These are phyloP conservation scores for Pavo muticus DNA, from an alignment of 2,113 vertebrate genomes.

Conservation along the genomic window DNA sequence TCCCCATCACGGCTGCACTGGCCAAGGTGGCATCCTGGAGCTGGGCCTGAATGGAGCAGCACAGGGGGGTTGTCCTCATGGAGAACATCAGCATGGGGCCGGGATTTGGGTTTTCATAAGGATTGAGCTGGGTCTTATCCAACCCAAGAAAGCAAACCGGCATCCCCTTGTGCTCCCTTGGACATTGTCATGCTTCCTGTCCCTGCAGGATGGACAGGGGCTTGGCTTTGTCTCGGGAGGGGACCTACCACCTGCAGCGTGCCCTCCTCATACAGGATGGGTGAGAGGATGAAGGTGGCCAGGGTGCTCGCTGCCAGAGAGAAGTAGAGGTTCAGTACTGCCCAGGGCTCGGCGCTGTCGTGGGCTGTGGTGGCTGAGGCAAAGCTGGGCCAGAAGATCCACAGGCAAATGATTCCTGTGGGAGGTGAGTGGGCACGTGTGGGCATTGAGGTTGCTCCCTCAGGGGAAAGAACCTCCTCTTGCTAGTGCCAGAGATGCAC, in stretches of 20 bases:
- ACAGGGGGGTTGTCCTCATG: accelerated
- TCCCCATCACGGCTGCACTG: constrained; percentile 85
- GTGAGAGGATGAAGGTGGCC: constrained; percentile 81
- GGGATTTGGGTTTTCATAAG: not conserved
- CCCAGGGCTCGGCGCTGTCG: constrained; percentile 84
- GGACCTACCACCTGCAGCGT: constrained; percentile 87
- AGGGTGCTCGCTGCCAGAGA: constrained; percentile 87
- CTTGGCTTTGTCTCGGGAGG: not conserved
- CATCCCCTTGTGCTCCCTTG: not conserved
- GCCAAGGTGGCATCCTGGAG: constrained; percentile 92
- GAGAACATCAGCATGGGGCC: not conserved
- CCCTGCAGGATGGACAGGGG: accelerated
- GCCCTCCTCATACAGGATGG: constrained; percentile 79
- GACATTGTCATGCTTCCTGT: accelerated
- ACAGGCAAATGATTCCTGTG: constrained; percentile 91
- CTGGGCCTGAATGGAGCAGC: constrained; percentile 82
- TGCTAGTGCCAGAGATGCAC: too few species aligned
- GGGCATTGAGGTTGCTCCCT: not conserved
- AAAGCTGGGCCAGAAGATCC: constrained; percentile 98
- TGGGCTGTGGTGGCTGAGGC: constrained; percentile 80
- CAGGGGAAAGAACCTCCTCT: not conserved
- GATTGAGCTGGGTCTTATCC: not conserved
- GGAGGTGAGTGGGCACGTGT: not conserved
- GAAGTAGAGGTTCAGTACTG: constrained; percentile 90
- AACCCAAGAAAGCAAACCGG: not conserved